phyloP scores from a whole-genome alignment of 1,140 invertebrate genomes.

The Scylla paramamosain region DNA sequence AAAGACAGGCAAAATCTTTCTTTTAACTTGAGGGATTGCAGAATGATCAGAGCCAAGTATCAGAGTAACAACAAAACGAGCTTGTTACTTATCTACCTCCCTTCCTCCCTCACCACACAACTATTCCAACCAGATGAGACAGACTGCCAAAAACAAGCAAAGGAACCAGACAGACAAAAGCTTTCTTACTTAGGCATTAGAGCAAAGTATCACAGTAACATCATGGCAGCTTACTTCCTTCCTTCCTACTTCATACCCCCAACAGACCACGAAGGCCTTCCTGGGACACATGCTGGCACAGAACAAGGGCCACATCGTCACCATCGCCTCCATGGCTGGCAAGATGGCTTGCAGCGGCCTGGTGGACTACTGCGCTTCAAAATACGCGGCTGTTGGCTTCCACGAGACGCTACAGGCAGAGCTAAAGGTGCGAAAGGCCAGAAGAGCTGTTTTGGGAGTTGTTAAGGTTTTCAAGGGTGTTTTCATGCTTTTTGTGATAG shows the following conservation, averaged over 20 bases:
- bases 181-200: no score
- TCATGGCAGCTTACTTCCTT: not conserved
- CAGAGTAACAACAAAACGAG: no score
- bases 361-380: slow-evolving; percentile 96
- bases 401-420: slow-evolving; percentile 91
- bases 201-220: no score
- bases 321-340: slow-evolving; percentile 96
- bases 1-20: no score
- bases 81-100: no score
- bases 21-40: no score
- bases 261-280: slow-evolving; percentile 84
- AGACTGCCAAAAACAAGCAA: no score
- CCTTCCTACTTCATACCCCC: slow-evolving; percentile 34
- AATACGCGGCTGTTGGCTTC: slow-evolving; percentile 95
- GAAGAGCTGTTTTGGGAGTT: not conserved
- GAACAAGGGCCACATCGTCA: slow-evolving; percentile 96
- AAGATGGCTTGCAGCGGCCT: slow-evolving; percentile 90
- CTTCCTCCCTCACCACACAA: no score
- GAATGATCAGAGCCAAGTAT: no score
- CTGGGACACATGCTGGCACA: slow-evolving; percentile 89
- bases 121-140: no score
- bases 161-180: no score
- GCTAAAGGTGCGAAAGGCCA: slow-evolving; percentile 81
- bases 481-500: no score
- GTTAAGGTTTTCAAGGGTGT: not conserved